Percentiles rank a stretch among this genome's conserved stretches.
Conservation (phyloP, 2,888 invertebrate species). For the Syrista parreyssii region DNA sequence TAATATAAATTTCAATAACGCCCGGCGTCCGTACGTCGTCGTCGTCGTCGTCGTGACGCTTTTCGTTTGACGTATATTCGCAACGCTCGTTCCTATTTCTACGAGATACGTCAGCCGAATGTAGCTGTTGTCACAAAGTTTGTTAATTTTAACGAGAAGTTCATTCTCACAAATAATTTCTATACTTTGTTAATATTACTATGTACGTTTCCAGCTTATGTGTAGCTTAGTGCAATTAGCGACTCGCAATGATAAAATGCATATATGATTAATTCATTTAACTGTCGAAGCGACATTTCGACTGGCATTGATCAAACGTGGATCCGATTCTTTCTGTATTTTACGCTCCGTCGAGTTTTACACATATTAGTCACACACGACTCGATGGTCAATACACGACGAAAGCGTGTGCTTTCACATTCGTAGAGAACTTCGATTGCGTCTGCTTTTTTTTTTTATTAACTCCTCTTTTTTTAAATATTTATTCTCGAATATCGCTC, state of each 20-base stretch:
- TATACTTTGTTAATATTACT: background rate
- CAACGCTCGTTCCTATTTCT: background rate
- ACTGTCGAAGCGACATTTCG: background rate
- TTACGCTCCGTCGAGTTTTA: background rate
- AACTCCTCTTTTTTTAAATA: too few relatives aligned
- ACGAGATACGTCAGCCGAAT: background rate
- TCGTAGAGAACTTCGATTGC: background rate
- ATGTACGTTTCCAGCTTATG: background rate
- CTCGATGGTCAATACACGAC: background rate
- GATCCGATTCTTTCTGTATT: background rate
- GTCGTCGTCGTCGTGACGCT: background rate
- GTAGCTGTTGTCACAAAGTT: background rate
- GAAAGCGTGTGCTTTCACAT: background rate
- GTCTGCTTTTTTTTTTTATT: background rate
- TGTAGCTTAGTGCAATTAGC: background rate
- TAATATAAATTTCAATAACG: conserved; percentile 55
- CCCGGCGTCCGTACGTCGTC: conserved; percentile 25
- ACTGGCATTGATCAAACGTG: background rate
- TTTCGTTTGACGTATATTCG: background rate
- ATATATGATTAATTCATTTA: background rate
- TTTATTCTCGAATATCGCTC: background rate
- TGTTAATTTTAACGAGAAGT: background rate
- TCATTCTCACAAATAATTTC: background rate
- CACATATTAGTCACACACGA: background rate
- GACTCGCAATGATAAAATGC: background rate